Evolutionary conservation across 2,888 invertebrate genomes (phyloP), one percentile per base, ranked within the genome.

Genomic region (Tromatobia lineatoria): DNA sequence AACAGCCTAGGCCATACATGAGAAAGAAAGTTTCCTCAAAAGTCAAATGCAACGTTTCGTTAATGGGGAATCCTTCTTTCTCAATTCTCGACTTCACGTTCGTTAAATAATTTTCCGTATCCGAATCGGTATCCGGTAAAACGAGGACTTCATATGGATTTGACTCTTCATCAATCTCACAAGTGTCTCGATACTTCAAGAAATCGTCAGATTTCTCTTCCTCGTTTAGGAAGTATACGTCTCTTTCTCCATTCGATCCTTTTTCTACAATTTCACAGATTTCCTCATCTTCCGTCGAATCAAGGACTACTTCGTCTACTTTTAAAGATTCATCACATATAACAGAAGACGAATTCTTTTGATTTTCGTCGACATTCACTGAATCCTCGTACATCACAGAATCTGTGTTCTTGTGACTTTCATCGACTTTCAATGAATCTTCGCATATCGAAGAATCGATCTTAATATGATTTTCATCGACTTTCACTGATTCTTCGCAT

Each of bases 1-100:
- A 94, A 89, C 96, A 96, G 42, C 96, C 95, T 20, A 97, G 91
- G 15, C 95, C 96, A 91, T 95, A 95, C 52, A 95, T 94, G 25
- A 98, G 94, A 87, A 97, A 97, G 90, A 97, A 97, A 1, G 97
- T 96, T 94, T 98, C 98, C 93, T 97, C 97, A 71, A 96, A 94
- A 1, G 95, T 95, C n/a, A 98, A 93, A 90, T 96, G 95, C 6
- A 97, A 93, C 25, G 95, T 95, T 94, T 97, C 97, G 74, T 94
- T 94, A 1, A 96, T 88, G 81, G 95, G 95, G 86, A 95, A 95
- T 88, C 94, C 94, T 91, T 96, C 96, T 6, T 95, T 90, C 90
- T 96, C 95, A 88, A 96, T 95, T 89, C 94, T 94, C 11, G 96
- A 95, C 88, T 95, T 95, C 80, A 96, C 93, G 85, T 95, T 94